phyloP scores from a whole-genome alignment of 2,797 vertebrate species.

The Kryptopterus vitreolus region DNA sequence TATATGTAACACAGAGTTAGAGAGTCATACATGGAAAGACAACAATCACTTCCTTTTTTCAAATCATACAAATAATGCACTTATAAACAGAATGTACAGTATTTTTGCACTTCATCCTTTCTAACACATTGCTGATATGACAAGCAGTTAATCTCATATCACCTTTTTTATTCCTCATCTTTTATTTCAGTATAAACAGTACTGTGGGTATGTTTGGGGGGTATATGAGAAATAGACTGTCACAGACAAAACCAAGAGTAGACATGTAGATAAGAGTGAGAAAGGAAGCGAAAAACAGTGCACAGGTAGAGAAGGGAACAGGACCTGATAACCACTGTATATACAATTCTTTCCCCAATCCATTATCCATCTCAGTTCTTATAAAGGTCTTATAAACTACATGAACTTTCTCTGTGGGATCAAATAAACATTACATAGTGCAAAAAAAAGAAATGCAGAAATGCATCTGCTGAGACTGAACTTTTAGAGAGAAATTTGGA shows the following conservation, averaged over 20 bases:
- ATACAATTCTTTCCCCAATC: neutral
- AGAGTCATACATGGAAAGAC: neutral
- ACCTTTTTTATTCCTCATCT: neutral
- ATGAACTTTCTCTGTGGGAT: neutral
- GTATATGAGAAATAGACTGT: neutral
- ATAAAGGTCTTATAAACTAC: neutral
- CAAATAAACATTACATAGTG: slow-evolving; percentile 5
- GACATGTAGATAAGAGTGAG: neutral
- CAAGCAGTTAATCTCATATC: neutral
- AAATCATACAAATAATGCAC: neutral
- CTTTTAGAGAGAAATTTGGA: neutral
- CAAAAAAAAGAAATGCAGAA: slow-evolving; percentile 11
- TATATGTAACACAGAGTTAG: neutral
- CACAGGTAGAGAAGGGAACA: neutral
- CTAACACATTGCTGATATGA: too few relatives aligned
- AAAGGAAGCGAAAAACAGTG: neutral
- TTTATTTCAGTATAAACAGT: neutral
- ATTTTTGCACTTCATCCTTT: neutral
- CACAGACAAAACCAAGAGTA: neutral
- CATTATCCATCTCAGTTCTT: neutral
- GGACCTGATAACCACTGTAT: neutral
- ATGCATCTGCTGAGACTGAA: neutral
- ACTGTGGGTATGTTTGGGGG: neutral
- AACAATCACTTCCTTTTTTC: slow-evolving; percentile 3
- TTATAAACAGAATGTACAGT: neutral